A percentile compares a stretch with the other conserved stretches of the same genome.
phyloP scores from a whole-genome alignment of 1,140 invertebrate genomes.

The Heliothis subflexa region DNA sequence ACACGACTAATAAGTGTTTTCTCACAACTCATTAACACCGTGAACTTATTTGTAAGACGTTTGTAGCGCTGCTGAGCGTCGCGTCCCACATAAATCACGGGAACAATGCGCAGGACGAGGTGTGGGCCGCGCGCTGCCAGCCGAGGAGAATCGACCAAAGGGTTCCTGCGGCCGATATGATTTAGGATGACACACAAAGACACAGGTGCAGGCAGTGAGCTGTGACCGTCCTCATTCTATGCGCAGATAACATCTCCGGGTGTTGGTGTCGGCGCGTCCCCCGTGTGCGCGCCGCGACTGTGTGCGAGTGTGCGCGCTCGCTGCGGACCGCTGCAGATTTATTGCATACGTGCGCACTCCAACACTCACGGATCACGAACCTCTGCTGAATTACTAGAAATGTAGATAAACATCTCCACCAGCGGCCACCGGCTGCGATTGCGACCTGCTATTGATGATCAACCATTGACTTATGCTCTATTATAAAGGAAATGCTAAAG shows the following conservation, averaged over 20 bases:
- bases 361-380: background rate
- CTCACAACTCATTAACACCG: conserved; percentile 15
- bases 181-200: conserved; percentile 44
- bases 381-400: conserved; percentile 5
- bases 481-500: no score
- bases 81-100: conserved; percentile 56
- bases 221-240: conserved; percentile 20
- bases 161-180: conserved; percentile 52
- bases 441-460: no score
- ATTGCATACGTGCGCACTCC: conserved; percentile 24
- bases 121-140: conserved; percentile 11
- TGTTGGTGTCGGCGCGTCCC: background rate
- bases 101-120: conserved; percentile 39
- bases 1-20: conserved; percentile 4
- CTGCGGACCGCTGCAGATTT: background rate
- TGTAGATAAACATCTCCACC: conserved; percentile 11
- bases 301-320: no score
- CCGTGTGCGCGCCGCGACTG: background rate
- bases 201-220: conserved; percentile 44
- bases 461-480: no score
- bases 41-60: background rate
- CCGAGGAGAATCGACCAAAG: conserved; percentile 52
- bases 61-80: background rate
- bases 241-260: conserved; percentile 17
- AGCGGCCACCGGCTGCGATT: no score